A percentile compares a stretch with the other conserved stretches of the same genome.
Conservation (phyloP, 1,140 invertebrate species). For the Acromyrmex heyeri region DNA sequence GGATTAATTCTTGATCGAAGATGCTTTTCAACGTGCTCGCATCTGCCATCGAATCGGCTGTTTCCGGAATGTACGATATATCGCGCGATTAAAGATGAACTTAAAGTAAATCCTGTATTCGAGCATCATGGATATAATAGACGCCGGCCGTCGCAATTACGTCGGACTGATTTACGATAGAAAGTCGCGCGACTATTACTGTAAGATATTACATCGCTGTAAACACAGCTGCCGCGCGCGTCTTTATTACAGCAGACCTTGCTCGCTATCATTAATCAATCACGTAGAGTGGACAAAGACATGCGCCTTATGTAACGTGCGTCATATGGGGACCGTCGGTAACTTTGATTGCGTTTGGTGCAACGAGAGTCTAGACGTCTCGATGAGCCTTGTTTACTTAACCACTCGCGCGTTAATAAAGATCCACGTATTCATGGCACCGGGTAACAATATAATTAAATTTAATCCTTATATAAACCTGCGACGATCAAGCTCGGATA, state of each 20-base stretch:
- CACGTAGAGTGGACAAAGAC: constrained; percentile 43
- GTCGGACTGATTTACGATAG: constrained; percentile 67
- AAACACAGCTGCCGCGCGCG: constrained; percentile 60
- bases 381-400: not conserved
- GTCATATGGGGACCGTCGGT: constrained; percentile 7
- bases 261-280: constrained; percentile 71
- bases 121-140: not conserved
- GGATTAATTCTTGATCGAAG: not conserved
- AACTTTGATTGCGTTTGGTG: constrained; percentile 27
- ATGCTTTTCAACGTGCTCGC: not conserved
- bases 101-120: not conserved
- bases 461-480: not conserved
- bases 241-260: constrained; percentile 55
- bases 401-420: not conserved
- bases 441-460: constrained; percentile 2
- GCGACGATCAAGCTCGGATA: not conserved
- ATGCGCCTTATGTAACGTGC: constrained; percentile 28
- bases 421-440: not conserved
- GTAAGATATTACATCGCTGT: constrained; percentile 63
- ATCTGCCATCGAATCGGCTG: not conserved
- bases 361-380: constrained; percentile 8
- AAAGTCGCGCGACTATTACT: constrained; percentile 62
- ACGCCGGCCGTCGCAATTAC: constrained; percentile 4
- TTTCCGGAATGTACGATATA: not conserved
- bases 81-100: not conserved